Percentiles rank a stretch among this genome's conserved stretches.
These are phyloP conservation scores for Thunnus thynnus DNA, from an alignment of 2,113 vertebrate genomes.

Conservation along the genomic window DNA sequence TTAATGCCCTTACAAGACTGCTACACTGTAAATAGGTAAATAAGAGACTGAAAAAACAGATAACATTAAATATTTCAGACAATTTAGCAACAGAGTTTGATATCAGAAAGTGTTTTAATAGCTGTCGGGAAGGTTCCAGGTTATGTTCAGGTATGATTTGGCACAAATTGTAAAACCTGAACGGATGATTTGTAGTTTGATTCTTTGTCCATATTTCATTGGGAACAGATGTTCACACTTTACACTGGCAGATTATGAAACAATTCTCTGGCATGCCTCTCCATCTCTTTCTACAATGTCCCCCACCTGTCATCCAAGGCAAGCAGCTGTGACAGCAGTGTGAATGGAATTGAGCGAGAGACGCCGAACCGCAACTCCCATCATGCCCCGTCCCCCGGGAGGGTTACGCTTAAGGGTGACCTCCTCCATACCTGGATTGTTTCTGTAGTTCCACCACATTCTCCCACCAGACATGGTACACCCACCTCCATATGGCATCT, in stretches of 20 bases:
- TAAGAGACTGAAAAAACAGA: too few relatives aligned
- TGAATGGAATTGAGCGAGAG: background rate
- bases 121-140: background rate
- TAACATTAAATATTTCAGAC: too few relatives aligned
- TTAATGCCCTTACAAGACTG: too few relatives aligned
- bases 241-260: conserved; percentile 31
- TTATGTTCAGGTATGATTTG: background rate
- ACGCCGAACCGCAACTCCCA: conserved; percentile 43
- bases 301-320: conserved; percentile 45
- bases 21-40: too few relatives aligned
- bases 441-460: conserved; percentile 46
- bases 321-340: conserved; percentile 54
- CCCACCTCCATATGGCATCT: conserved; percentile 76
- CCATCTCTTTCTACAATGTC: conserved; percentile 13
- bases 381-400: conserved; percentile 38
- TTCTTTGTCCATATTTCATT: conserved; percentile 37
- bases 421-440: conserved; percentile 54
- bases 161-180: background rate
- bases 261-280: background rate
- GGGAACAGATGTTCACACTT: conserved; percentile 45
- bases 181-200: conserved; percentile 14
- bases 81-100: too few relatives aligned
- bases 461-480: conserved; percentile 58
- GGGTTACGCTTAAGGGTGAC: conserved; percentile 46
- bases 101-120: background rate